phyloP scores from a whole-genome alignment of 2,888 invertebrate genomes.

The Ceratothoa steindachneri region DNA sequence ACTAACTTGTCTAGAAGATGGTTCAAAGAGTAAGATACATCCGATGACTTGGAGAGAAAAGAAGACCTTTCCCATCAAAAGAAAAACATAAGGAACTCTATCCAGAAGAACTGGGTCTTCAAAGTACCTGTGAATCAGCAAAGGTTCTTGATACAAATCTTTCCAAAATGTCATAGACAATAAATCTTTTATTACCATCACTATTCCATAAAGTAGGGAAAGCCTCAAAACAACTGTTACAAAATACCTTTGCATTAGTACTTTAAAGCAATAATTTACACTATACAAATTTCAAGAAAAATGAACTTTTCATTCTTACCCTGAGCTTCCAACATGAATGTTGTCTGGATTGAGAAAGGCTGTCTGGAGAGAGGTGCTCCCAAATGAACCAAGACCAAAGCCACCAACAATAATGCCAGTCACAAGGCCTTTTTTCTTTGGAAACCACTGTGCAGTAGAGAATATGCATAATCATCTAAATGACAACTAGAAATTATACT shows the following conservation, averaged over 20 bases:
- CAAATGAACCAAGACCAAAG: conserved; percentile 53
- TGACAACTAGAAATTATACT: not conserved
- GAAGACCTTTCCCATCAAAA: conserved; percentile 51
- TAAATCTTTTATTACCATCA: too few relatives aligned
- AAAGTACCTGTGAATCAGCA: conserved; percentile 36
- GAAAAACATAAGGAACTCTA: conserved; percentile 51
- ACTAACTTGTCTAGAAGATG: not conserved
- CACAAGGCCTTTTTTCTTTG: conserved; percentile 52
- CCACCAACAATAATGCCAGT: conserved; percentile 54
- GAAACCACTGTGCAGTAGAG: conserved; percentile 53
- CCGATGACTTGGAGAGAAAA: conserved; percentile 51
- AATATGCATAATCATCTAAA: conserved; percentile 10
- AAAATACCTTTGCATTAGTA: too few relatives aligned
- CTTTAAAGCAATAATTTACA: too few relatives aligned
- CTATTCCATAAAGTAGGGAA: too few relatives aligned
- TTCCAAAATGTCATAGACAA: too few relatives aligned
- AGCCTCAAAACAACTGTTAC: too few relatives aligned
- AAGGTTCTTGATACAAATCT: too few relatives aligned
- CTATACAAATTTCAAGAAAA: too few relatives aligned
- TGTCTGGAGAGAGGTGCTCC: conserved; percentile 54
- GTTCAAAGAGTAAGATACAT: conserved; percentile 27
- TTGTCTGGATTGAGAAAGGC: conserved; percentile 54
- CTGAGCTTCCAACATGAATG: conserved; percentile 22
- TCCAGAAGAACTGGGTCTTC: conserved; percentile 48
- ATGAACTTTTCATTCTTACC: too few relatives aligned